phyloP scores from a whole-genome alignment of 2,113 vertebrate genomes.

The Tupaia tana region DNA sequence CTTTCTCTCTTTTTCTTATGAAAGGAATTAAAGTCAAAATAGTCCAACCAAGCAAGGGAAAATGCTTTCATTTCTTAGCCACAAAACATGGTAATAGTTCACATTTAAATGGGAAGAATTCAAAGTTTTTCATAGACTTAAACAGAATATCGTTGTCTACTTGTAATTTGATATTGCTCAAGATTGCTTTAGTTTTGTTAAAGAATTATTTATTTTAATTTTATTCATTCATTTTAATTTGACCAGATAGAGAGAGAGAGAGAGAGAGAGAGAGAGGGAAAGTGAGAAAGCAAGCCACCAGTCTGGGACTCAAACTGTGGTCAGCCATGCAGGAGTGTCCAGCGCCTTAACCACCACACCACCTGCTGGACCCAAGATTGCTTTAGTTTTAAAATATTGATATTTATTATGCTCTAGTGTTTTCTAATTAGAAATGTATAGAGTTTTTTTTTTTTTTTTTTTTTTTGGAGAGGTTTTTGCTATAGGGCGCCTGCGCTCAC shows the following conservation, averaged over 20 bases:
- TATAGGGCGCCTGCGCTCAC: no score
- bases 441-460: neutral
- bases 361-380: neutral
- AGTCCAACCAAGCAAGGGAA: neutral
- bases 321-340: neutral
- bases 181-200: no score
- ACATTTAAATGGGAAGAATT: slow-evolving; percentile 31
- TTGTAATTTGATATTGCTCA: slow-evolving; percentile 25
- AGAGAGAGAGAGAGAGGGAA: neutral
- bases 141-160: slow-evolving; percentile 4
- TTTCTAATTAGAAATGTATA: neutral
- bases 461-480: no score
- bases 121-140: slow-evolving; percentile 21
- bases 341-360: no score
- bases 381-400: slow-evolving; percentile 54
- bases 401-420: neutral
- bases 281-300: neutral
- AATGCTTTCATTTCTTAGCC: slow-evolving; percentile 1
- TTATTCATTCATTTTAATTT: no score
- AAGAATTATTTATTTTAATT: no score
- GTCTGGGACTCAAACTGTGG: neutral
- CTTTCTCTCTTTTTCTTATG: no score
- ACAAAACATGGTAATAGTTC: slow-evolving; percentile 38
- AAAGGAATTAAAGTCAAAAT: no score
- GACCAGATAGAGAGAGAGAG: no score